A percentile compares a stretch with the other conserved stretches of the same genome.
Evolutionary conservation across 2,888 invertebrate species (phyloP).

Genomic region (Isoperla grammatica): DNA sequence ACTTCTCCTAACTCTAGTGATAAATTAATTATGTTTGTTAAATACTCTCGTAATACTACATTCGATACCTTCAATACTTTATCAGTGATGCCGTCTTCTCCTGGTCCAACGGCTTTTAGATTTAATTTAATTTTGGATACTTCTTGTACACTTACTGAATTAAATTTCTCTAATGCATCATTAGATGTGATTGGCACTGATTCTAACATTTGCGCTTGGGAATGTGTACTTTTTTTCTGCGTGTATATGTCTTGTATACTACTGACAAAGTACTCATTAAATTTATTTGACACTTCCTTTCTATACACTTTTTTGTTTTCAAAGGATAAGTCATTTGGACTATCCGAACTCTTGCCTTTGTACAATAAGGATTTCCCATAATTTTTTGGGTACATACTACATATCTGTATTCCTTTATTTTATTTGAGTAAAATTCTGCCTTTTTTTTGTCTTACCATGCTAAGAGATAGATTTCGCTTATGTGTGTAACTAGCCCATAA

Average conservation of each 20-base stretch:
- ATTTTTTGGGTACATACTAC: not conserved
- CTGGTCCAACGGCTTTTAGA: not conserved
- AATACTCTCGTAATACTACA: not conserved
- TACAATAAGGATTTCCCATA: not conserved
- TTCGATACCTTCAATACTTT: not conserved
- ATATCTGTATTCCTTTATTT: not conserved
- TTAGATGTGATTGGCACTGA: not conserved
- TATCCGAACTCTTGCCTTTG: not conserved
- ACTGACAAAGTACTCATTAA: not conserved
- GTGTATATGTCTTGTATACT: not conserved
- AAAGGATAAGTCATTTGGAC: not conserved
- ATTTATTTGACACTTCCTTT: not conserved
- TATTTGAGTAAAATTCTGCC: not conserved
- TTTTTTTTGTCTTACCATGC: not conserved
- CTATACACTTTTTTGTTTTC: not conserved
- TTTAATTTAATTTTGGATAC: not conserved
- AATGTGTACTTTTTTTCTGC: not conserved
- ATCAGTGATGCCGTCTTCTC: not conserved
- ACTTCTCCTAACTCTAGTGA: not conserved
- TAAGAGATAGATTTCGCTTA: too few species aligned
- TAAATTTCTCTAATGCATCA: not conserved
- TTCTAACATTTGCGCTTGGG: not conserved
- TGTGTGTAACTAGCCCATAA: too few species aligned
- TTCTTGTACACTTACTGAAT: not conserved
- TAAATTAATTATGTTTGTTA: slow-evolving; percentile 3